Percentiles rank a stretch among this genome's conserved stretches.
Conservation (phyloP, 2,113 vertebrate species). For the Oreochromis spilurus region DNA sequence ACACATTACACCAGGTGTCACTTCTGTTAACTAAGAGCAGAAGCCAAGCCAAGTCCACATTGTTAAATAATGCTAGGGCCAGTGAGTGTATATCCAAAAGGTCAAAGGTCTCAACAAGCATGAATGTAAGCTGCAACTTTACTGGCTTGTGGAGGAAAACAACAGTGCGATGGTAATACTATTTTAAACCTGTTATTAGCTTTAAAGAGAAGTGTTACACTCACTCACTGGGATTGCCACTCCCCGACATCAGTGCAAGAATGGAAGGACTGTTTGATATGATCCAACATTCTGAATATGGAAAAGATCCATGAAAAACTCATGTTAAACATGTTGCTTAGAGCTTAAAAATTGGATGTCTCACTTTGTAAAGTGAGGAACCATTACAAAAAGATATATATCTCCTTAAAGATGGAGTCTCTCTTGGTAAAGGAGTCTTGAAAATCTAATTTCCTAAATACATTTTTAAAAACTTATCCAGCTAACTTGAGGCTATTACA, state of each 20-base stretch:
- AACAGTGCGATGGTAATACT: not conserved
- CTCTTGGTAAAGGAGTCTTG: not conserved
- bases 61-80: not conserved
- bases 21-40: too few species aligned
- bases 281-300: not conserved
- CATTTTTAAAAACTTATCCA: not conserved
- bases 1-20: too few species aligned
- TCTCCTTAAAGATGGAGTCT: not conserved
- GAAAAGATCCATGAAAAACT: not conserved
- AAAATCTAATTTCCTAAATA: not conserved
- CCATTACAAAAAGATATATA: not conserved
- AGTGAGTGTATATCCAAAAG: not conserved
- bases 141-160: not conserved
- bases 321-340: not conserved
- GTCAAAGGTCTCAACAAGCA: not conserved
- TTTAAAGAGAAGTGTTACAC: not conserved
- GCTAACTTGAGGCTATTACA: not conserved
- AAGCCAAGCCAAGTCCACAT: not conserved
- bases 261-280: not conserved
- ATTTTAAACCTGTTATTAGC: not conserved
- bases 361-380: not conserved
- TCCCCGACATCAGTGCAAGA: not conserved
- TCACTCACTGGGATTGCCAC: not conserved
- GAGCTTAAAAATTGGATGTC: not conserved
- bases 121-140: not conserved